Percentiles rank a stretch among this genome's conserved stretches.
Evolutionary conservation across 2,113 vertebrate species (phyloP).

Genomic region (Ageneiosus marmoratus): DNA sequence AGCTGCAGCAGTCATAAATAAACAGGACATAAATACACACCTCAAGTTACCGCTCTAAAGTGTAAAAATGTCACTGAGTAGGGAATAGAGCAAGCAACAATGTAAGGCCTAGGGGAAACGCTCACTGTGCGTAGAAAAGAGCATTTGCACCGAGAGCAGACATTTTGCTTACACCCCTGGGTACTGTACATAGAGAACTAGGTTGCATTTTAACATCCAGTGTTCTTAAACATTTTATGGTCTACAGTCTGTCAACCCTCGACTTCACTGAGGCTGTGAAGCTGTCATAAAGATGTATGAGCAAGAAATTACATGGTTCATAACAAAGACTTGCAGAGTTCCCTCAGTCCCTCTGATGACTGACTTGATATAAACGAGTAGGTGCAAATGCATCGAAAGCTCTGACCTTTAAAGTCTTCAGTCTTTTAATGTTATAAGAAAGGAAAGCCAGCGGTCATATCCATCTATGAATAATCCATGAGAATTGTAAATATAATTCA

Average conservation of each 20-base stretch:
- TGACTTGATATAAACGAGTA: slow-evolving; percentile 1
- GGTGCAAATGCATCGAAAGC: background rate
- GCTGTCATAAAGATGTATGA: slow-evolving; percentile 16
- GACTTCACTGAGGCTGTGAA: slow-evolving; percentile 2
- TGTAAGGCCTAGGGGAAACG: background rate
- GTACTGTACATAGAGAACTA: background rate
- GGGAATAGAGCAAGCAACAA: background rate
- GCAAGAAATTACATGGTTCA: slow-evolving; percentile 7
- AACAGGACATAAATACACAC: background rate
- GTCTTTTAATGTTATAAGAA: slow-evolving; percentile 6
- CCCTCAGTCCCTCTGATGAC: background rate
- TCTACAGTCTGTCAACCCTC: slow-evolving; percentile 1
- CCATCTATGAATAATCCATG: background rate
- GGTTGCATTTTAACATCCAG: slow-evolving; percentile 20
- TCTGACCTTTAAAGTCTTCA: slow-evolving; percentile 21
- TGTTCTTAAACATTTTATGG: slow-evolving; percentile 23
- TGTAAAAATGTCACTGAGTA: background rate
- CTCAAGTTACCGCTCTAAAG: background rate
- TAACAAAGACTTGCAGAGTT: slow-evolving; percentile 6
- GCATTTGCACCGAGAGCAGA: background rate
- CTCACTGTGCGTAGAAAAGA: background rate
- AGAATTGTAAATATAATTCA: background rate
- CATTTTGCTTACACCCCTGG: slow-evolving; percentile 1
- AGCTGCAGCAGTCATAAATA: background rate
- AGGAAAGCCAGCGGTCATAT: background rate